phyloP scores from a whole-genome alignment of 2,113 vertebrate species.

The Sebastes fasciatus region DNA sequence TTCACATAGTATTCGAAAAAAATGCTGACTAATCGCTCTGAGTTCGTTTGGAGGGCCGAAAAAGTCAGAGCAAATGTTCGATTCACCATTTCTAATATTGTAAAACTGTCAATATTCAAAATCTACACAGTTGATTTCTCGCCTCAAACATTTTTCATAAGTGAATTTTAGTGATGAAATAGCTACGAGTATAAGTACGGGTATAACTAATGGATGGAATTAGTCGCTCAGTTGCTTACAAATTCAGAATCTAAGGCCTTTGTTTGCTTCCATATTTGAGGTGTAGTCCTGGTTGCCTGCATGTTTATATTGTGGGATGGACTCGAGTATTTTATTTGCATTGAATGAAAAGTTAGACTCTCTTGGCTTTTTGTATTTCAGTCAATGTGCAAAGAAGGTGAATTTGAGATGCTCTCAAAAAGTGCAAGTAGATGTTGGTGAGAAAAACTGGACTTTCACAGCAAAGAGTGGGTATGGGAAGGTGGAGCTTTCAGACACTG shows the following conservation, averaged over 20 bases:
- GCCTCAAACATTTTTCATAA: too few relatives aligned
- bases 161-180: too few relatives aligned
- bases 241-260: background rate
- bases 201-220: background rate
- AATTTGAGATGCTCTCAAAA: slow-evolving; percentile 16
- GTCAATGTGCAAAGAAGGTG: background rate
- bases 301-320: background rate
- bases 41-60: too few relatives aligned
- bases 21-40: too few relatives aligned
- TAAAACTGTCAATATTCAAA: too few relatives aligned
- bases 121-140: too few relatives aligned
- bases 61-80: too few relatives aligned
- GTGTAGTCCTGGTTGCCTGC: background rate
- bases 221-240: background rate
- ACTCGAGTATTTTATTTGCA: background rate
- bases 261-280: background rate
- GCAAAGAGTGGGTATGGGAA: slow-evolving; percentile 58
- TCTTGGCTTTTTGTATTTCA: slow-evolving; percentile 37
- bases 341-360: background rate
- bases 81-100: too few relatives aligned
- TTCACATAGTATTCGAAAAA: too few relatives aligned
- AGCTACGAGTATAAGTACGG: background rate
- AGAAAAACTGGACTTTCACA: slow-evolving; percentile 72
- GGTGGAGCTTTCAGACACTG: slow-evolving; percentile 27
- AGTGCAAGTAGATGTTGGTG: background rate